These are phyloP conservation scores for Coregonus suidteri DNA, from an alignment of 2,797 vertebrate species.

Conservation along the genomic window DNA sequence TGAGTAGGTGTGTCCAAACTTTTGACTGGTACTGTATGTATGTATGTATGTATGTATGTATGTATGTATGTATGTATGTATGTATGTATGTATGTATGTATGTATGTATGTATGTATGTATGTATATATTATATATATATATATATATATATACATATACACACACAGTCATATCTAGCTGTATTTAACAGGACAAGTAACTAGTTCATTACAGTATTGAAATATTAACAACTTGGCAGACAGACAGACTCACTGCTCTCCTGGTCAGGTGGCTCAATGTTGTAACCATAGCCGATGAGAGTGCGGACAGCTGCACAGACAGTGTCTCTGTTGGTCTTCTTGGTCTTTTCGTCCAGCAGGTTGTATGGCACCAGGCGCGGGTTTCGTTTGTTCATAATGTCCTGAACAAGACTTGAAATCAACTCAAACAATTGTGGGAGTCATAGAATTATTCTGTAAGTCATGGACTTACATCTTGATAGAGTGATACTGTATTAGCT, in stretches of 20 bases:
- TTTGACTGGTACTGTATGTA: no score
- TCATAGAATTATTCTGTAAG: neutral
- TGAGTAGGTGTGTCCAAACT: no score
- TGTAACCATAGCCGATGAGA: conserved; percentile 91
- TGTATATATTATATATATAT: no score
- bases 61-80: neutral
- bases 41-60: neutral
- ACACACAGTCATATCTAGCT: no score
- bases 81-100: neutral
- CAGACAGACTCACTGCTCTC: conserved; percentile 82
- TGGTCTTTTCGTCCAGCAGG: conserved; percentile 91
- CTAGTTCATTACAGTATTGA: neutral
- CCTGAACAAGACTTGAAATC: conserved; percentile 61
- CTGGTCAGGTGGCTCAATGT: conserved; percentile 93
- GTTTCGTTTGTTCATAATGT: conserved; percentile 90
- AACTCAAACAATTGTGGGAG: neutral
- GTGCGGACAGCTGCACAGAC: conserved; percentile 91
- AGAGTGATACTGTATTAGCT: neutral
- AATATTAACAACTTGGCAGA: neutral
- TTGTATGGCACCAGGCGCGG: conserved; percentile 93
- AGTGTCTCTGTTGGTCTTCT: conserved; percentile 92
- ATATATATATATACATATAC: no score
- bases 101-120: no score
- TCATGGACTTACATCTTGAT: neutral
- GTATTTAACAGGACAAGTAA: neutral